Conservation (phyloP, 2,113 vertebrate species). For the Sclerurus mexicanus region DNA sequence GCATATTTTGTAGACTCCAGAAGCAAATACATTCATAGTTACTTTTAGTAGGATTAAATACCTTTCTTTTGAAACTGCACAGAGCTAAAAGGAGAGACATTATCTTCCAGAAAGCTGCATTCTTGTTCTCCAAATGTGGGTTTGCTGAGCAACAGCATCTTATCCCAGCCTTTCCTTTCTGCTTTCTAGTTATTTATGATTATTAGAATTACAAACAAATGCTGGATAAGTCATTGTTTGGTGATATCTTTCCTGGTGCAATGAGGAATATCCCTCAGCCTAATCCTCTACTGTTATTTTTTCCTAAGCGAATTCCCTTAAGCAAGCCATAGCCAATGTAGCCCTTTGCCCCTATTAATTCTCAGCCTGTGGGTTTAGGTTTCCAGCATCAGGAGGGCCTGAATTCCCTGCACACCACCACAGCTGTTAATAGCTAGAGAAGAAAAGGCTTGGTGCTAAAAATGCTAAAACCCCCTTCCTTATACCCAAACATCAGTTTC, state of each 20-base stretch:
- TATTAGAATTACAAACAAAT: background rate
- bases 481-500: background rate
- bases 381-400: background rate
- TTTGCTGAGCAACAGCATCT: background rate
- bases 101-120: background rate
- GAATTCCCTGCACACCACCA: background rate
- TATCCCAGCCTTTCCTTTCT: background rate
- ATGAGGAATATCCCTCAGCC: background rate
- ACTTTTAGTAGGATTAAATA: constrained; percentile 15
- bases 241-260: background rate
- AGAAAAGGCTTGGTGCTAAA: background rate
- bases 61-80: background rate
- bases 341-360: background rate
- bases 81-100: background rate
- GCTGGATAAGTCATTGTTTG: background rate
- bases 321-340: background rate
- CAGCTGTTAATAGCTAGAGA: background rate
- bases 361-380: background rate
- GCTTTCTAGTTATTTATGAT: background rate
- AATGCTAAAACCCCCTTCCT: background rate
- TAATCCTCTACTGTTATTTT: background rate
- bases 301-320: background rate
- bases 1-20: background rate
- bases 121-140: background rate
- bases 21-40: background rate